Base-by-base conservation (phyloP, 2,797 vertebrate genomes). In the Hozukius guyotensis region DNA sequence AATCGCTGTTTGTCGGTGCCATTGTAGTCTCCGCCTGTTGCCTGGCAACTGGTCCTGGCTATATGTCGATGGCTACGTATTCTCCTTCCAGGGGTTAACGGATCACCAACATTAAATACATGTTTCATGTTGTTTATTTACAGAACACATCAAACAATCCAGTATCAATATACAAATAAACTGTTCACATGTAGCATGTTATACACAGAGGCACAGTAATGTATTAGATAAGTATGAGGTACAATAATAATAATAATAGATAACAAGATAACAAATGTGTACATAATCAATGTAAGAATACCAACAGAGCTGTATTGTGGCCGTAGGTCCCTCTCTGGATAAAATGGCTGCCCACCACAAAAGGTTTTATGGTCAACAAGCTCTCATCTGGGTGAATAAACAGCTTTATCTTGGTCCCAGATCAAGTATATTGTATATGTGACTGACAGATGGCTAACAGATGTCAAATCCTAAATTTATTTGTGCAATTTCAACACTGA, bases 101-200 rank as follows among this genome's bases (percentile, higher is more conserved):
- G 27, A 57, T 64, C 20, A 67, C 52, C 25, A 11, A 59, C 29
- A 55, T 64, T 24, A 32, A 63, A 64, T 52, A 72, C 65, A 77
- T 65, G 82, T 89, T 87, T 87, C 49, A 67, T 80, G 84, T 72
- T 60, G 55, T 94, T 95, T 95, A 94, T 95, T 95, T 94, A 95
- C 93, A 94, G 68, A 87, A 87, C 80, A 89, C 60, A 82, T 90
- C 72, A 81, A 91, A 90, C 68, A 86, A 88, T 42, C 56, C 68
- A 83, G 68, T 46, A 63, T 80, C 80, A 83, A 91, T 90, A 93
- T 89, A 93, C 87, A 94, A 80, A 92, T 75, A 68, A 84, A 88
- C 57, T 69, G 75, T 91, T 92, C 76, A 92, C 75, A 87, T 79
- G 76, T 80, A 85, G 72, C 72, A 80, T 84, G 83, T 88, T 91